Evolutionary conservation across 2,888 invertebrate species (phyloP).

Genomic region (Sturmia bella): DNA sequence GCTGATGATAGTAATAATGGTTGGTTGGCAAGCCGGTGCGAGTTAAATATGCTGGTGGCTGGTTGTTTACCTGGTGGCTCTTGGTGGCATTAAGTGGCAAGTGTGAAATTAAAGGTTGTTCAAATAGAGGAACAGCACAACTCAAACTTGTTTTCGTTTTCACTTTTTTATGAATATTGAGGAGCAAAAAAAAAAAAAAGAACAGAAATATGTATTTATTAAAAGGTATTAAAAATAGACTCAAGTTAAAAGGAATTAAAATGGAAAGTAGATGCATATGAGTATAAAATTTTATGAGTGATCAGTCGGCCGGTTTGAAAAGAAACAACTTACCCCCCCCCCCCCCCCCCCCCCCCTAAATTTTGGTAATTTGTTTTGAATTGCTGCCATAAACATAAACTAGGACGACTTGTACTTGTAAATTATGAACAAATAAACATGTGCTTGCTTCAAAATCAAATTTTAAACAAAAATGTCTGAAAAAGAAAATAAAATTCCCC

Average conservation of each 20-base stretch:
- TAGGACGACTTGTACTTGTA: slow-evolving; percentile 23
- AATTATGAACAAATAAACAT: slow-evolving; percentile 26
- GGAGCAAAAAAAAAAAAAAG: slow-evolving; percentile 16
- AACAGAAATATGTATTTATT: no score
- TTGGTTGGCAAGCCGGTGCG: slow-evolving; percentile 25
- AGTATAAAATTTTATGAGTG: not conserved
- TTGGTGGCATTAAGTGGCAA: slow-evolving; percentile 58
- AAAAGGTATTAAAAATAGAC: slow-evolving; percentile 11
- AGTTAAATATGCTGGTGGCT: not conserved
- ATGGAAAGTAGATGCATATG: slow-evolving; percentile 13
- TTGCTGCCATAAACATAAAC: slow-evolving; percentile 17
- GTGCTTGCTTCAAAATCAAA: slow-evolving; percentile 38
- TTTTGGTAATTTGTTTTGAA: slow-evolving; percentile 3
- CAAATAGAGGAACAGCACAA: slow-evolving; percentile 28
- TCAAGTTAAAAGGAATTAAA: not conserved
- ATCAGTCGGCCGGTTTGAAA: not conserved
- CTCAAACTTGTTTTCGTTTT: slow-evolving; percentile 44
- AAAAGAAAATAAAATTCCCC: not conserved
- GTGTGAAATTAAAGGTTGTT: slow-evolving; percentile 66
- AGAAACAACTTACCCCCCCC: not conserved
- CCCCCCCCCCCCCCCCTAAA: not conserved
- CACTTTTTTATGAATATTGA: not conserved
- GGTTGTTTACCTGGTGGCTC: slow-evolving; percentile 33
- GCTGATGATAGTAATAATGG: slow-evolving; percentile 30
- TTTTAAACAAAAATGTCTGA: slow-evolving; percentile 18